Conservation (phyloP, 1,140 invertebrate genomes). For the Lepidostoma basale region DNA sequence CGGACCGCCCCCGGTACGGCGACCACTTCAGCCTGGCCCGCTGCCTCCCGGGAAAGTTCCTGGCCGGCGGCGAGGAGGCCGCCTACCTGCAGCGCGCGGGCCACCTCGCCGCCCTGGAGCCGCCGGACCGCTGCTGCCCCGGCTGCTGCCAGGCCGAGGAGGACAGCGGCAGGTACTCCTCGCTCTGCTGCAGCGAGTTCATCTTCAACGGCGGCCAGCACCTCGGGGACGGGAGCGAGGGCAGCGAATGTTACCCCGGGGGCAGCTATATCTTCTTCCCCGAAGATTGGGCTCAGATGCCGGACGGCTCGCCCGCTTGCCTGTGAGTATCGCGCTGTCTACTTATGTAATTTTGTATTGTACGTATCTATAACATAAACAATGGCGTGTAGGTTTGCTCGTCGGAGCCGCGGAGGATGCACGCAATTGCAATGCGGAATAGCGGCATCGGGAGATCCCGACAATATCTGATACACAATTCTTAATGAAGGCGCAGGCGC, state of each 20-base stretch:
- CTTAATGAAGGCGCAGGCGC: no score
- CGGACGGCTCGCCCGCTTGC: constrained; percentile 28
- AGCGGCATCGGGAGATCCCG: not conserved
- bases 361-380: not conserved
- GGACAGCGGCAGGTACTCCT: constrained; percentile 56
- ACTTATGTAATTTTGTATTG: not conserved
- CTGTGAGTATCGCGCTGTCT: constrained; percentile 20
- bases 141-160: constrained; percentile 48
- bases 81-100: constrained; percentile 21
- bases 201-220: constrained; percentile 60
- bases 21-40: constrained; percentile 41
- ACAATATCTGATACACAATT: no score
- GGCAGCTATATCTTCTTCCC: constrained; percentile 20
- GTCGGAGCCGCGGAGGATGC: not conserved
- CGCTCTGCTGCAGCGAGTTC: constrained; percentile 58
- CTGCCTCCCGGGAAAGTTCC: constrained; percentile 22
- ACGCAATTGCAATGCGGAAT: not conserved
- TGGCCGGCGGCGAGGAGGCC: constrained; percentile 24
- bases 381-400: not conserved
- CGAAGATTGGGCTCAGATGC: constrained; percentile 29
- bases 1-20: constrained; percentile 20
- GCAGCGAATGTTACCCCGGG: constrained; percentile 43
- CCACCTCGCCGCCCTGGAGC: constrained; percentile 46
- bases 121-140: constrained; percentile 46
- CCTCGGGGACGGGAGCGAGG: constrained; percentile 53